Percentiles rank a stretch among this genome's conserved stretches.
phyloP scores from a whole-genome alignment of 2,113 vertebrate genomes.

The Amblyopsis rosae region DNA sequence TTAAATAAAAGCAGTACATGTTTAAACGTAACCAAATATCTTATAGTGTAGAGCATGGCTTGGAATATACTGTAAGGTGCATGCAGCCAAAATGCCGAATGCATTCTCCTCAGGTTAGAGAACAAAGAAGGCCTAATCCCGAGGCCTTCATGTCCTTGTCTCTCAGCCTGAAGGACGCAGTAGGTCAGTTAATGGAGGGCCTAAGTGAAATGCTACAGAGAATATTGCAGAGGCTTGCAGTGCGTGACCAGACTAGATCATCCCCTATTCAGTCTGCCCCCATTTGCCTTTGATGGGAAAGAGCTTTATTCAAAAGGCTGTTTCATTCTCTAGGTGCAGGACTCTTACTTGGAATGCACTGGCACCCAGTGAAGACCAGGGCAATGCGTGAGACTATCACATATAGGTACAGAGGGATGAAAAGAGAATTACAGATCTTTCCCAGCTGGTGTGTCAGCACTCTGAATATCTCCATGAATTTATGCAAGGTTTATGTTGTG shows the following conservation, averaged over 20 bases:
- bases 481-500: neutral
- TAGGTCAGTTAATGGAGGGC: neutral
- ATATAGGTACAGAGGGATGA: neutral
- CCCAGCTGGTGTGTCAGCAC: too few species aligned
- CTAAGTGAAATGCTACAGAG: slow-evolving; percentile 7
- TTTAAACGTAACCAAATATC: too few species aligned
- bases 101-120: neutral
- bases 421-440: neutral
- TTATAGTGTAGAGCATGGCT: neutral
- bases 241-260: slow-evolving; percentile 13
- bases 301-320: neutral
- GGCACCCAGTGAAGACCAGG: slow-evolving; percentile 12
- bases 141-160: neutral
- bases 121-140: neutral
- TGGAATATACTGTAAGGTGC: neutral
- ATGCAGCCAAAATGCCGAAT: neutral
- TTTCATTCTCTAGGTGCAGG: neutral
- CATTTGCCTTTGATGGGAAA: slow-evolving; percentile 12
- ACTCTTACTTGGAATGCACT: slow-evolving; percentile 5
- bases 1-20: too few species aligned
- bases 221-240: neutral
- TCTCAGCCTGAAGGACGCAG: neutral
- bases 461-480: neutral
- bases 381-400: neutral
- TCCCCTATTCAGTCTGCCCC: slow-evolving; percentile 7